Evolutionary conservation across 2,888 invertebrate genomes (phyloP), one percentile per base, ranked within the genome.

Genomic region (Caenorhabditis virilis): DNA sequence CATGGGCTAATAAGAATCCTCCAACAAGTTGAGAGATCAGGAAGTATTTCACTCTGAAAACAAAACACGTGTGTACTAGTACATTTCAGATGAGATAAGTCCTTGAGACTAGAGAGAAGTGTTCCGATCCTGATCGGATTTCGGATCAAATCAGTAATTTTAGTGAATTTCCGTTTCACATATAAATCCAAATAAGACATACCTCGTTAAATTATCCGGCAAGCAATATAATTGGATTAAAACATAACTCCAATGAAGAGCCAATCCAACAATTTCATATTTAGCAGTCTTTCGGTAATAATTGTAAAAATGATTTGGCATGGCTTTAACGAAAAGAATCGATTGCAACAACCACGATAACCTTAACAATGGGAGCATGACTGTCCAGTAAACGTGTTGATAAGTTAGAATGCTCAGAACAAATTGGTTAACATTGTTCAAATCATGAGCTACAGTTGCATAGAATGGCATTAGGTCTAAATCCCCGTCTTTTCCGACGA

Each of bases 391-490:
- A 30, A 81, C 62, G 62, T 81, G 81, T 46, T 81, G 81, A 58
- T 78, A 81, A 15, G 78, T 75, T 23, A 81, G 67, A 27, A 82
- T 58, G 22, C 68, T 69, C 50, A 74, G 58, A 6, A 78, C 45
- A 69, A 74, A 74, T 13, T 59, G 67, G 61, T 79, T 78, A 23
- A 66, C 59, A 9, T 67, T 26, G 58, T 78, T 79, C 27, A 79
- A 59, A 64, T 80, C 77, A 15, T 74, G 70, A 23, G 73, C 79
- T 5, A 82, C 78, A 1, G 81, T 80, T 4, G 82, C 82, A 69
- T 76, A 82, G 56, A 79, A 73, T 6, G 82, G 82, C 69, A 82
- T 70, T 46, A 82, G 61, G 50, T 82, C 82, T 33, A 82, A 70
- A 57, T 82, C 82, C 15, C 82, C 82, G 52, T 82, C 82, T 36